Base-by-base conservation (phyloP, 2,888 invertebrate genomes). In the Junonia oenone region DNA sequence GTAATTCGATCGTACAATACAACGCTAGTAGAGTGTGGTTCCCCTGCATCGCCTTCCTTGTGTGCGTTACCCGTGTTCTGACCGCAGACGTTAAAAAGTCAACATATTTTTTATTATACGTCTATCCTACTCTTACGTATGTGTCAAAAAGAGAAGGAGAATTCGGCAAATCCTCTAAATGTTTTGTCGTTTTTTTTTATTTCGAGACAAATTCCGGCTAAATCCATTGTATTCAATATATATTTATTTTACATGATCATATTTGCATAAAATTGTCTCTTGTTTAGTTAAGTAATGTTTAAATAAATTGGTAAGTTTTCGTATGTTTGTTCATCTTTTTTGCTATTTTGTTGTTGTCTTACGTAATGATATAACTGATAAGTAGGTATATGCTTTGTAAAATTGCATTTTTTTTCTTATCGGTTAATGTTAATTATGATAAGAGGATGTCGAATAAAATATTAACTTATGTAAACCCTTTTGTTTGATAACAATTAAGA, bases 1-100 rank as follows among this genome's bases (percentile, higher is more conserved):
- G 66, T 66, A 65, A 68, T 71, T 67, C 68, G 65, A 68, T 71
- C 65, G 67, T 55, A 17, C 26, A n/a, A 22, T 35, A 31, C 27
- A 11, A 11, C 17, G 17, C 11, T 43, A 43, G 54, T 55, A 17
- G 49, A 53, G 47, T 49, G 48, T 37, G 49, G 27, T 43, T 48
- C 50, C 50, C 49, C 45, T 52, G 58, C 54, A 51, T 51, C 46
- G 51, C 54, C 43, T 51, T 52, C 51, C 51, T 52, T 51, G 57
- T 58, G 62, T 55, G 54, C 31, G 55, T 50, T 60, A 58, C 51
- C 55, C 45, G 54, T 54, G 48, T 49, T 46, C 45, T 22, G 38
- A 43, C 48, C 50, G 55, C 40, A 19, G 37, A 46, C 53, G 6
- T 8, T 15, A 37, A 35, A 13, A 50, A 38, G 45, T 13, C 33